Evolutionary conservation across 2,888 invertebrate genomes (phyloP).

Genomic region (Scaptomyza polygonia): DNA sequence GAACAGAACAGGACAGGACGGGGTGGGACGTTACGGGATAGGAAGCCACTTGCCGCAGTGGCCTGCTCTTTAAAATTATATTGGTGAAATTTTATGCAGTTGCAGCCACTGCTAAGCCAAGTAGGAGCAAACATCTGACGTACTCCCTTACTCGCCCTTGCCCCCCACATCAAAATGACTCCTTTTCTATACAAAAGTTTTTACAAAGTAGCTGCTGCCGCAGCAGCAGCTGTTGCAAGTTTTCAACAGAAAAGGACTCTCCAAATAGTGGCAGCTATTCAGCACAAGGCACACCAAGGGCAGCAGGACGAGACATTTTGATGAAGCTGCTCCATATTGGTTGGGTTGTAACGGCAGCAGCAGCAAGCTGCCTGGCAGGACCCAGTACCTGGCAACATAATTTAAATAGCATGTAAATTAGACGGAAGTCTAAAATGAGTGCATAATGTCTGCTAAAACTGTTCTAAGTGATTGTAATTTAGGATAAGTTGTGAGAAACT

Average conservation of each 20-base stretch:
- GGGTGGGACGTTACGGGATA: slow-evolving; percentile 18
- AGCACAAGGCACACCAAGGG: slow-evolving; percentile 32
- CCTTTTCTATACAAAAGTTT: slow-evolving; percentile 66
- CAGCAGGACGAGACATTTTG: slow-evolving; percentile 66
- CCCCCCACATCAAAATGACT: slow-evolving; percentile 15
- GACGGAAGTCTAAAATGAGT: slow-evolving; percentile 79
- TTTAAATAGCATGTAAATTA: slow-evolving; percentile 80
- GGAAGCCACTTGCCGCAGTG: slow-evolving; percentile 68
- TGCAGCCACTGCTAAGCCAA: slow-evolving; percentile 45
- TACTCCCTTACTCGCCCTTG: not conserved
- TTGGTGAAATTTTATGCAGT: slow-evolving; percentile 79
- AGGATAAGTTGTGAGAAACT: slow-evolving; percentile 60
- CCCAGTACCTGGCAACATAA: slow-evolving; percentile 62
- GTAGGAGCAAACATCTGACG: slow-evolving; percentile 29
- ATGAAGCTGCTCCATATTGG: slow-evolving; percentile 74
- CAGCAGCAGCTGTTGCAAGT: slow-evolving; percentile 70
- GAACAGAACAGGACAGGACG: slow-evolving; percentile 16
- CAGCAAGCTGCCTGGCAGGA: not conserved
- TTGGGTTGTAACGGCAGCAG: slow-evolving; percentile 15
- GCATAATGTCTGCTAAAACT: slow-evolving; percentile 79
- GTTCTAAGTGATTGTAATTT: slow-evolving; percentile 80
- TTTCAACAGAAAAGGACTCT: slow-evolving; percentile 57
- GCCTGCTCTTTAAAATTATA: slow-evolving; percentile 78
- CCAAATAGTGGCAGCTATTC: slow-evolving; percentile 44
- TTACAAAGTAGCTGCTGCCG: slow-evolving; percentile 75